Conservation (phyloP, 2,888 invertebrate species). For the Camponotus fellah region DNA sequence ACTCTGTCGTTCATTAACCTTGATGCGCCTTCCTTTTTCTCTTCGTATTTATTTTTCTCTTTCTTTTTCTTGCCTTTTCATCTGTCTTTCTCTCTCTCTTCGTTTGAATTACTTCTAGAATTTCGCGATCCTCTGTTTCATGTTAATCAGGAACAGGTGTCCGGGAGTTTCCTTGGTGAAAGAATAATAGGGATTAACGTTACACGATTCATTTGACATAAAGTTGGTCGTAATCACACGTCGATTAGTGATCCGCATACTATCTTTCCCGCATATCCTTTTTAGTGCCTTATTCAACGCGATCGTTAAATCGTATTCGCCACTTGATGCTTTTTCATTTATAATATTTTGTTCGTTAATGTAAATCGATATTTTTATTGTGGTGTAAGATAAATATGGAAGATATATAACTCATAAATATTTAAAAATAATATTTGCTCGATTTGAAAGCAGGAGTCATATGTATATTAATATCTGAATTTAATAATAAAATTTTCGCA, state of each 20-base stretch:
- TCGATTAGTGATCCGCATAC: constrained; percentile 43
- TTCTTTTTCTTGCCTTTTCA: neutral
- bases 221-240: constrained; percentile 36
- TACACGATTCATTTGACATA: constrained; percentile 48
- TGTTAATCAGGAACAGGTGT: constrained; percentile 50
- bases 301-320: neutral
- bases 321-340: neutral
- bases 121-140: constrained; percentile 34
- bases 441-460: neutral
- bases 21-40: constrained; percentile 9
- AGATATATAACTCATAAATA: neutral
- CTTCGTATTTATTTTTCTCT: neutral
- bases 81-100: neutral
- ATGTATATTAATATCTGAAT: constrained; percentile 14
- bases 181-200: constrained; percentile 47
- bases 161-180: constrained; percentile 27
- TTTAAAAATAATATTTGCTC: constrained; percentile 4
- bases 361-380: neutral
- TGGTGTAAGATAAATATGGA: neutral
- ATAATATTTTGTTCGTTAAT: constrained; percentile 8
- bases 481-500: constrained; percentile 11
- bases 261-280: neutral
- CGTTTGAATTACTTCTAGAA: constrained; percentile 33
- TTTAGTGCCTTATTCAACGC: constrained; percentile 23
- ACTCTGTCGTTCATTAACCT: constrained; percentile 68